Percentiles rank a stretch among this genome's conserved stretches.
These are phyloP conservation scores for Gopherus evgoodei DNA, from an alignment of 2,113 vertebrate genomes.

Conservation along the genomic window DNA sequence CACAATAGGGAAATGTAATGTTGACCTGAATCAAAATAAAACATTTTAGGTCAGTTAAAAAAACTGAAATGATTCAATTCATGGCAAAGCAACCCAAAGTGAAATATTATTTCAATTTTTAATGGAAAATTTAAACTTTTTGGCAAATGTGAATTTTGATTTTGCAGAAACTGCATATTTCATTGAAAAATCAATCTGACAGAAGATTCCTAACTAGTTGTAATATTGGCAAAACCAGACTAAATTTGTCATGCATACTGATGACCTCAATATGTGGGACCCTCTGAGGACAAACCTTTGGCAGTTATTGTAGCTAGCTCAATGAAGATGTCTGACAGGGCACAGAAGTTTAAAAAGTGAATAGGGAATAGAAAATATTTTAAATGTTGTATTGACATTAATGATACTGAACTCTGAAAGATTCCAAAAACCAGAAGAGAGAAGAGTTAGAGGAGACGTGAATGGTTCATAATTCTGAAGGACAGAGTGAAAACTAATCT, in stretches of 20 bases:
- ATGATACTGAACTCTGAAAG: neutral
- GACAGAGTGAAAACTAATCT: neutral
- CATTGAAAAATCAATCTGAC: accelerated
- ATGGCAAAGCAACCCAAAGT: neutral
- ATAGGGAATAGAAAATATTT: neutral
- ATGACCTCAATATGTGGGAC: neutral
- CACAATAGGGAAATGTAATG: neutral
- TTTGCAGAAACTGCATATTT: neutral
- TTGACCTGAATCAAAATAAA: neutral
- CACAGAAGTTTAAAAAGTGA: neutral
- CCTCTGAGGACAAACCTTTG: neutral
- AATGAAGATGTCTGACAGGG: neutral
- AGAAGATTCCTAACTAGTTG: neutral
- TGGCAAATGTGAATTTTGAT: neutral
- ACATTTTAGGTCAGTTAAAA: neutral
- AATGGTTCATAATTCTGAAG: neutral
- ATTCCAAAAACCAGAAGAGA: neutral
- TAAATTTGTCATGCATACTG: neutral
- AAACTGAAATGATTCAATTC: neutral
- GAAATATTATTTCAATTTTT: too few species aligned
- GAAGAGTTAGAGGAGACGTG: neutral
- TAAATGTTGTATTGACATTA: neutral
- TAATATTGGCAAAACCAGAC: neutral
- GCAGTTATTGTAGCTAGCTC: neutral
- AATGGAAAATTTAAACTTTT: neutral